Evolutionary conservation across 2,888 invertebrate species (phyloP).

Genomic region (Plebejus argus): DNA sequence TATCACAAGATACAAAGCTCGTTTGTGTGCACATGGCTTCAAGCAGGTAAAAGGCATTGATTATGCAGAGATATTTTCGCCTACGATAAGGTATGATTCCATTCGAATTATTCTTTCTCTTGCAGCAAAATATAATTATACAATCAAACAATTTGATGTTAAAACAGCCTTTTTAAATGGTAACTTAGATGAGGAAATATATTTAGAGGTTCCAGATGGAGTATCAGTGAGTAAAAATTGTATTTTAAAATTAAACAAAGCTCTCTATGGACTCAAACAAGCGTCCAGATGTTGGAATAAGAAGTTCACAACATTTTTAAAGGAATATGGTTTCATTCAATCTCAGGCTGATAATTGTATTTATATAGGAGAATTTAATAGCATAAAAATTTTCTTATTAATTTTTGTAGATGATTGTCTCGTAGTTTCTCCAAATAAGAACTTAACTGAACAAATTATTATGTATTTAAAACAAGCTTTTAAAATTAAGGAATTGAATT

Average conservation of each 20-base stretch:
- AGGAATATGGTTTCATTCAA: conserved; percentile 43
- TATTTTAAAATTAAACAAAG: conserved; percentile 43
- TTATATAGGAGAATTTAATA: conserved; percentile 43
- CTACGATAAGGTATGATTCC: conserved; percentile 36
- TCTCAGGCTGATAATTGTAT: conserved; percentile 44
- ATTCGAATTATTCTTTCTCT: background rate
- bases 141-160: conserved; percentile 40
- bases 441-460: too few species aligned
- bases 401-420: conserved; percentile 49
- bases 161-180: conserved; percentile 47
- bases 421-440: conserved; percentile 39
- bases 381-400: conserved; percentile 42
- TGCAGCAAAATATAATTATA: conserved; percentile 37
- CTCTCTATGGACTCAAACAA: conserved; percentile 35
- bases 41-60: conserved; percentile 41
- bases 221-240: background rate
- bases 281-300: conserved; percentile 35
- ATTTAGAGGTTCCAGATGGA: conserved; percentile 42
- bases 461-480: background rate
- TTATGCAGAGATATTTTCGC: conserved; percentile 43
- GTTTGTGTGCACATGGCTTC: conserved; percentile 43
- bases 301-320: conserved; percentile 39
- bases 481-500: conserved; percentile 44
- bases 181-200: conserved; percentile 42
- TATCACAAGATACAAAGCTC: conserved; percentile 38